These are phyloP conservation scores for Lepidostoma basale DNA, from an alignment of 1,140 invertebrate genomes.

Conservation along the genomic window DNA sequence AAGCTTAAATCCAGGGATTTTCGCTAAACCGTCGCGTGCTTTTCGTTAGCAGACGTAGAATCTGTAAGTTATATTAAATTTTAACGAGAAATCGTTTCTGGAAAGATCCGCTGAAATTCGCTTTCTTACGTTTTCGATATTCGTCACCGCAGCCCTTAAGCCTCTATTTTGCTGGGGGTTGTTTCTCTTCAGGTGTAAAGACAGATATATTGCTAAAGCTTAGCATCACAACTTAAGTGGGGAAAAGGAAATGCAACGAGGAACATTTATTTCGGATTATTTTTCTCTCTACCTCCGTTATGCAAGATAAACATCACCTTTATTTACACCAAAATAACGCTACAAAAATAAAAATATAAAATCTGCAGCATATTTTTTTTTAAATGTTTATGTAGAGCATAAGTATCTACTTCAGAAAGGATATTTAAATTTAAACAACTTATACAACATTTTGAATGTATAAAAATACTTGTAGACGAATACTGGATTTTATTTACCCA, in stretches of 20 bases:
- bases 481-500: too few species aligned
- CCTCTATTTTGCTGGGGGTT: background rate
- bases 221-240: background rate
- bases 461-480: too few species aligned
- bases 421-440: too few species aligned
- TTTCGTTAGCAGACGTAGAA: slow-evolving; percentile 33
- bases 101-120: slow-evolving; percentile 36
- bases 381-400: too few species aligned
- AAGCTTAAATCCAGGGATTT: slow-evolving; percentile 32
- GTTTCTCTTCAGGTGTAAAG: slow-evolving; percentile 3
- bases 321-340: too few species aligned
- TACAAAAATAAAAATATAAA: too few species aligned
- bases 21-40: slow-evolving; percentile 4
- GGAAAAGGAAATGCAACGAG: background rate
- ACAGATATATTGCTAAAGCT: background rate
- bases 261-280: background rate
- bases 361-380: too few species aligned
- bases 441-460: too few species aligned
- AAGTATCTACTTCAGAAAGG: too few species aligned
- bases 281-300: too few species aligned
- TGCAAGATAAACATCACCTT: too few species aligned
- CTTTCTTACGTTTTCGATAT: slow-evolving; percentile 40
- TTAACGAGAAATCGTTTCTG: slow-evolving; percentile 43
- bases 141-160: background rate
- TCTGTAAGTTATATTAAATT: slow-evolving; percentile 45